These are phyloP conservation scores for Chrysotoxum bicinctum DNA, from an alignment of 2,888 invertebrate genomes.

Conservation along the genomic window DNA sequence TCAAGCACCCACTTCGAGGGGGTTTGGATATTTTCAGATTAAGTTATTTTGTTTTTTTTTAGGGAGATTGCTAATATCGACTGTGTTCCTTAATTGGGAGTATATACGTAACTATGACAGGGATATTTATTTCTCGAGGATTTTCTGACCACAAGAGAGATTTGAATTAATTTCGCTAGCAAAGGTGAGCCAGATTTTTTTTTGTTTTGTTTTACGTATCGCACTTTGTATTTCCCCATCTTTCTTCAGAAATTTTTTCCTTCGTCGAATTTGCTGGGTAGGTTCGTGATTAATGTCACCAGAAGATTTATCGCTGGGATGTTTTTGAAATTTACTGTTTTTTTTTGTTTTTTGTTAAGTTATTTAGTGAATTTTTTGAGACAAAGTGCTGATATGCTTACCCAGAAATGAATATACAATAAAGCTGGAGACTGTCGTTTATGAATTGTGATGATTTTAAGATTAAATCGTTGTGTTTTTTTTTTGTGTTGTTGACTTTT, in stretches of 20 bases:
- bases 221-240: conserved; percentile 17
- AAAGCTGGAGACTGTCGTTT: conserved; percentile 59
- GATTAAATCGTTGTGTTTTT: conserved; percentile 40
- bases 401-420: conserved; percentile 62
- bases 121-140: conserved; percentile 48
- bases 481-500: not conserved
- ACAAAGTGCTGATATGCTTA: conserved; percentile 61
- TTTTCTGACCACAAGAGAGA: conserved; percentile 31
- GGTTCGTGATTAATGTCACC: conserved; percentile 55
- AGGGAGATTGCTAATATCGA: conserved; percentile 50
- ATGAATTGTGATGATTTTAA: conserved; percentile 64
- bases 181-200: conserved; percentile 51
- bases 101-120: conserved; percentile 38
- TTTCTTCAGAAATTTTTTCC: conserved; percentile 47
- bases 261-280: conserved; percentile 11
- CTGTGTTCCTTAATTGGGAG: conserved; percentile 40
- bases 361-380: conserved; percentile 57
- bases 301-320: conserved; percentile 48
- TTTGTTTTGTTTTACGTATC: not conserved
- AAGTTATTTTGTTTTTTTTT: not conserved
- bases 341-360: conserved; percentile 5
- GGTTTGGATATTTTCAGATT: not conserved
- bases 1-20: conserved; percentile 23
- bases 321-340: conserved; percentile 25
- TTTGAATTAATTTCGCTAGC: conserved; percentile 71